A percentile compares a stretch with the other conserved stretches of the same genome.
Evolutionary conservation across 2,113 vertebrate genomes (phyloP).

Genomic region (Otis tarda): DNA sequence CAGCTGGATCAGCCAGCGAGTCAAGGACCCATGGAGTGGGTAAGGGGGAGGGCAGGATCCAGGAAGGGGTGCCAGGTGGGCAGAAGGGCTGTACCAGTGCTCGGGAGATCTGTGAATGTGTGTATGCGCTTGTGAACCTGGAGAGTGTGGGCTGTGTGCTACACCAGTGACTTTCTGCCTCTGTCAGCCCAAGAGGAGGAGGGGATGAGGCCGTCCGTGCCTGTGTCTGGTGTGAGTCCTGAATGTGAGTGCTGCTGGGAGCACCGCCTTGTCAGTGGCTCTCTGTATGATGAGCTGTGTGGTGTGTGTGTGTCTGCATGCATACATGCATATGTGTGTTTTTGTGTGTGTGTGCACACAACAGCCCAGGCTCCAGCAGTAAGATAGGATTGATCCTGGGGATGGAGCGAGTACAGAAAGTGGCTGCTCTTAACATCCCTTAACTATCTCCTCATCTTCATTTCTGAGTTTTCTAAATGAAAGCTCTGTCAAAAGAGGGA

Average conservation of each 20-base stretch:
- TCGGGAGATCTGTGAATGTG: accelerated
- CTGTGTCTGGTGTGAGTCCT: background rate
- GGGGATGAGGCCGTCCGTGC: accelerated
- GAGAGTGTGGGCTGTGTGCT: background rate
- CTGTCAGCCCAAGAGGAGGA: background rate
- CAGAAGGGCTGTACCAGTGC: accelerated
- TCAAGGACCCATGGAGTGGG: accelerated
- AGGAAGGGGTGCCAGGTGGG: accelerated
- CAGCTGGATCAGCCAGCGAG: background rate
- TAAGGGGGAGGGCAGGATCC: too few species aligned
- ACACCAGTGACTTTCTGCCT: background rate
- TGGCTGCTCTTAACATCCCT: background rate
- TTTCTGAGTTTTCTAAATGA: background rate
- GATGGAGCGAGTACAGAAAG: background rate
- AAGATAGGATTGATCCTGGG: accelerated
- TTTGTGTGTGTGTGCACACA: background rate
- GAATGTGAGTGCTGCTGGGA: background rate
- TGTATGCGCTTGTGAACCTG: background rate
- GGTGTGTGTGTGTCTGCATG: background rate
- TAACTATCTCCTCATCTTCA: background rate
- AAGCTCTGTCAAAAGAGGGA: background rate
- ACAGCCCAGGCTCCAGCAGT: background rate
- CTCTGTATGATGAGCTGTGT: accelerated
- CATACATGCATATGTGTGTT: accelerated
- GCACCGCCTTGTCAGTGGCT: accelerated